Conservation (phyloP, 2,113 vertebrate genomes). For the Macquaria ambigua region DNA sequence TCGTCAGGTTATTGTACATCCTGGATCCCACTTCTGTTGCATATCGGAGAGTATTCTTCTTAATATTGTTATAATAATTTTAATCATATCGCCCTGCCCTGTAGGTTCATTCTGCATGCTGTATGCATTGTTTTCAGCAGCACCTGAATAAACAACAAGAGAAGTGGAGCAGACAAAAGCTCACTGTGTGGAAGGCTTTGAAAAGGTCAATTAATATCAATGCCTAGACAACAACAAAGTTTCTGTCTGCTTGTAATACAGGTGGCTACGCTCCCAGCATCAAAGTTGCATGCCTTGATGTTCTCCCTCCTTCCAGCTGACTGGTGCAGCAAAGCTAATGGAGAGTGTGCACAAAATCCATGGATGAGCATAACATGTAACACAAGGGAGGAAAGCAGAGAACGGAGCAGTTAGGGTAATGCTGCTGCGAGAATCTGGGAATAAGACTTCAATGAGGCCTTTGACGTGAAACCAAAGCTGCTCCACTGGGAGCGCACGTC, state of each 20-base stretch:
- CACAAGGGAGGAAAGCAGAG: slow-evolving; percentile 23
- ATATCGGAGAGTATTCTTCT: background rate
- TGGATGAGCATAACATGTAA: slow-evolving; percentile 32
- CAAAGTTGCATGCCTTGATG: slow-evolving; percentile 53
- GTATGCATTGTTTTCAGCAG: slow-evolving; percentile 36
- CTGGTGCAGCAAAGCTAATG: slow-evolving; percentile 47
- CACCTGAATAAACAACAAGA: slow-evolving; percentile 57
- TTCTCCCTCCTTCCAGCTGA: slow-evolving; percentile 51
- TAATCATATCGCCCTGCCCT: background rate
- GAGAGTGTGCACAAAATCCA: slow-evolving; percentile 41
- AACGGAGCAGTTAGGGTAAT: slow-evolving; percentile 27
- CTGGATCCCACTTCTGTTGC: background rate
- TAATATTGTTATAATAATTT: slow-evolving; percentile 2
- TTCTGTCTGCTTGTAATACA: slow-evolving; percentile 65
- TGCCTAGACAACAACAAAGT: slow-evolving; percentile 71
- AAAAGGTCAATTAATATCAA: slow-evolving; percentile 80
- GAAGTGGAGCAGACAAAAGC: slow-evolving; percentile 57
- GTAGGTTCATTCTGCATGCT: slow-evolving; percentile 59
- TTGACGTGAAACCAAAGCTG: slow-evolving; percentile 74
- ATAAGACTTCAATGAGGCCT: slow-evolving; percentile 72
- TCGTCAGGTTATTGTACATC: background rate
- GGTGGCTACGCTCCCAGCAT: slow-evolving; percentile 57
- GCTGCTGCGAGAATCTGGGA: slow-evolving; percentile 53
- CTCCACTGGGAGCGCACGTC: slow-evolving; percentile 65
- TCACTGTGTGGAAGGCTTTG: slow-evolving; percentile 51